Base-by-base conservation (phyloP, 2,113 vertebrate species). In the Hippocampus comes region DNA sequence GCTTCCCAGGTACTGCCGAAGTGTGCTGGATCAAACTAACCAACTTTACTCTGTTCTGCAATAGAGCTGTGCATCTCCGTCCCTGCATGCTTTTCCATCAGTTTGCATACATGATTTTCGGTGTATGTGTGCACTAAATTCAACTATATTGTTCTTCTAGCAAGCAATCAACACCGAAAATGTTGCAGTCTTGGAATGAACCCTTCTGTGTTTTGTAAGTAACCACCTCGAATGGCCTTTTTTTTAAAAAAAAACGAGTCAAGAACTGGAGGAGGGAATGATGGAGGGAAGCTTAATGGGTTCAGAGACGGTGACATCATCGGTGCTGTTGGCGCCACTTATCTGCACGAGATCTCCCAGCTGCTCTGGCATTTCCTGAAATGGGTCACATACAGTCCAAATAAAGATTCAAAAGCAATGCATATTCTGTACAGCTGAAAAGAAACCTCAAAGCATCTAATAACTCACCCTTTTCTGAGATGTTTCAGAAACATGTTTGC, bases 341-440 rank as follows among this genome's bases (percentile, higher is more conserved):
- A 88, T 90, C 87, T 80, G 71, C 34, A 42, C 77, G 63, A 85
- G 85, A 90, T 90, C 89, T 90, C 84, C 76, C 82, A 81, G 79
- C 81, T 86, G 81, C 84, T 78, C 82, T 74, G 83, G 87, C 84
- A 85, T 88, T 90, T 90, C 85, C 89, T 89, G 77, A 68, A 80
- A 66, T 46, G 6, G 74, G 70, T 77, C 20, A 21, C 74, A 72
- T 67, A 34, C 74, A 80, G 41, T 68, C 49, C 68, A 68, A 70
- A 72, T 64, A 2, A 48, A 73, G 65, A n/a, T 38, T n/a, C 49
- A 53, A 27, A 11, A 64, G 23, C 14, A 27, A 43, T 65, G 41
- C 41, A 43, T 46, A 2, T 15, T 25, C 41, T 43, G 9, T 6
- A 23, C 63, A 43, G 38, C 43, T 46, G 63, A 42, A 23, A 43